phyloP scores from a whole-genome alignment of 2,797 vertebrate genomes.

The Aplochiton taeniatus region DNA sequence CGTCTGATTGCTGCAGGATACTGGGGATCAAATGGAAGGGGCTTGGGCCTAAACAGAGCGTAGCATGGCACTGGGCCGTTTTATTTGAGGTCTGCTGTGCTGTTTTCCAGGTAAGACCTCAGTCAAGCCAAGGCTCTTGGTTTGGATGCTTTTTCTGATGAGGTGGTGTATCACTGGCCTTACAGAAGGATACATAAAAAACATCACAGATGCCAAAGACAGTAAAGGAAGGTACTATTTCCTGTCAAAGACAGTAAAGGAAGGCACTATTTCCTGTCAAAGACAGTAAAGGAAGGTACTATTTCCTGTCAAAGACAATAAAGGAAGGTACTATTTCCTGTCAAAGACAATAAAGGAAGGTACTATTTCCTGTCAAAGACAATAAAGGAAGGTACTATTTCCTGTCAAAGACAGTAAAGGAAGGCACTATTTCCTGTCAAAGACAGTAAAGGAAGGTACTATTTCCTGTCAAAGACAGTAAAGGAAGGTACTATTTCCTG shows the following conservation, averaged over 20 bases:
- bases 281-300: neutral
- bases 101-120: conserved; percentile 5
- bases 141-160: conserved; percentile 18
- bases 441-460: neutral
- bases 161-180: conserved; percentile 10
- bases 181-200: conserved; percentile 3
- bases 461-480: conserved; percentile 28
- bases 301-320: conserved; percentile 14
- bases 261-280: conserved; percentile 11
- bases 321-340: neutral
- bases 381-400: no score
- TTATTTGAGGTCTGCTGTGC: neutral
- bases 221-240: neutral
- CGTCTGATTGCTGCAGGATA: neutral
- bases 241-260: neutral
- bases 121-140: conserved; percentile 2
- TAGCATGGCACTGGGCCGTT: conserved; percentile 1
- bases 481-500: conserved; percentile 22
- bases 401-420: conserved; percentile 9
- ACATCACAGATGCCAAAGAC: conserved; percentile 23
- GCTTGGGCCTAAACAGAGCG: neutral
- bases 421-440: conserved; percentile 6
- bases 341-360: conserved; percentile 2
- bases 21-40: neutral
- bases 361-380: conserved; percentile 15